phyloP scores from a whole-genome alignment of 2,888 invertebrate species.

The Drosophila incognita region DNA sequence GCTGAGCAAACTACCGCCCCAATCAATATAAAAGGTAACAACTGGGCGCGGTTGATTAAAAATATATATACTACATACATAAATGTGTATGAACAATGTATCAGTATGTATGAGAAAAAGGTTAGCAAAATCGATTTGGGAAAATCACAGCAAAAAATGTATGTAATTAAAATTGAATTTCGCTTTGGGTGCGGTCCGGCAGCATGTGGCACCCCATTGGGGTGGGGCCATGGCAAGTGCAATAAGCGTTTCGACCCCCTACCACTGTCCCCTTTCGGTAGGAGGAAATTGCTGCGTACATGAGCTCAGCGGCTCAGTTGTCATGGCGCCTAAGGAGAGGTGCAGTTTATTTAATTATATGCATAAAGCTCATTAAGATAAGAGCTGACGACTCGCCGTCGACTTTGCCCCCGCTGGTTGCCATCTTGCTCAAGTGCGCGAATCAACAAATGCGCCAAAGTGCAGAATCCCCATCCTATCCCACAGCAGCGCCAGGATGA shows the following conservation, averaged over 20 bases:
- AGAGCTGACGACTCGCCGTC: constrained; percentile 67
- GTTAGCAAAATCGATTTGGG: constrained; percentile 70
- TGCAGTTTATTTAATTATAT: constrained; percentile 84
- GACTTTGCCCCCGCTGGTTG: constrained; percentile 27
- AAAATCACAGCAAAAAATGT: constrained; percentile 47
- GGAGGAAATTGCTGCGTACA: constrained; percentile 9
- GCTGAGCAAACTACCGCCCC: constrained; percentile 68
- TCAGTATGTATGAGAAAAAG: constrained; percentile 43
- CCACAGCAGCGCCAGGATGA: constrained; percentile 25
- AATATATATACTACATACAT: constrained; percentile 37
- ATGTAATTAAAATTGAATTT: constrained; percentile 77
- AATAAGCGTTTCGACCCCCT: constrained; percentile 12
- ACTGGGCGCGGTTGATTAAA: constrained; percentile 82
- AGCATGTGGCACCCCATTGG: constrained; percentile 49
- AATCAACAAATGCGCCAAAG: constrained; percentile 80
- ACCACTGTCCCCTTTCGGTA: not conserved
- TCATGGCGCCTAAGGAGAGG: constrained; percentile 71
- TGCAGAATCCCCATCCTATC: constrained; percentile 38
- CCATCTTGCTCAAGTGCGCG: constrained; percentile 73
- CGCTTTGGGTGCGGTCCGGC: constrained; percentile 55
- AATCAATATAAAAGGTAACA: constrained; percentile 57
- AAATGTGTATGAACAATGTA: constrained; percentile 22
- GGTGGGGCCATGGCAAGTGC: constrained; percentile 53
- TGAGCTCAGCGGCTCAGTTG: constrained; percentile 59
- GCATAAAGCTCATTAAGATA: constrained; percentile 84